Conservation (phyloP, 2,888 invertebrate species). For the Tetragnatha montana region DNA sequence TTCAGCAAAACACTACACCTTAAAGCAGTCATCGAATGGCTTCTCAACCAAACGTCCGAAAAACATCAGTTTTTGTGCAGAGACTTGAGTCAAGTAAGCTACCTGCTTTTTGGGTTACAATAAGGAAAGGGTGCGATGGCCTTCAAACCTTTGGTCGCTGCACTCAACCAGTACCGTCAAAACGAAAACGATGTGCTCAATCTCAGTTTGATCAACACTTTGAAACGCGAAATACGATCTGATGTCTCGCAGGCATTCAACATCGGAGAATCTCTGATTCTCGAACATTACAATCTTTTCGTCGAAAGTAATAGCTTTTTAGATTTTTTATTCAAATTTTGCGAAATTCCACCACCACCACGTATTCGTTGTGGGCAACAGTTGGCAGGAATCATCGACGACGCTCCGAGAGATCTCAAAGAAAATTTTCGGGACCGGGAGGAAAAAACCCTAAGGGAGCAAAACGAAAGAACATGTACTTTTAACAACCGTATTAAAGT, state of each 20-base stretch:
- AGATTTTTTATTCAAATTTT: conserved; percentile 30
- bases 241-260: conserved; percentile 3
- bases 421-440: no score
- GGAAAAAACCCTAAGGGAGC: no score
- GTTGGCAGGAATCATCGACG: no score
- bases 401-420: no score
- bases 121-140: no score
- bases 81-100: conserved; percentile 3
- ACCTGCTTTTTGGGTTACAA: no score
- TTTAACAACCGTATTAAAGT: neutral
- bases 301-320: neutral
- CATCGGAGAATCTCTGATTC: neutral
- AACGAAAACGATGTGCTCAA: neutral
- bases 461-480: no score
- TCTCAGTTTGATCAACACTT: neutral
- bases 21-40: neutral
- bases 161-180: neutral
- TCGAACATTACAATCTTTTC: neutral
- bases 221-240: neutral
- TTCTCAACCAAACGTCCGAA: conserved; percentile 1
- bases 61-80: neutral
- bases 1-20: neutral
- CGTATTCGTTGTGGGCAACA: no score
- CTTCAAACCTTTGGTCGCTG: neutral
- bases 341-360: neutral